phyloP scores from a whole-genome alignment of 2,797 vertebrate species.

The Nasua narica region DNA sequence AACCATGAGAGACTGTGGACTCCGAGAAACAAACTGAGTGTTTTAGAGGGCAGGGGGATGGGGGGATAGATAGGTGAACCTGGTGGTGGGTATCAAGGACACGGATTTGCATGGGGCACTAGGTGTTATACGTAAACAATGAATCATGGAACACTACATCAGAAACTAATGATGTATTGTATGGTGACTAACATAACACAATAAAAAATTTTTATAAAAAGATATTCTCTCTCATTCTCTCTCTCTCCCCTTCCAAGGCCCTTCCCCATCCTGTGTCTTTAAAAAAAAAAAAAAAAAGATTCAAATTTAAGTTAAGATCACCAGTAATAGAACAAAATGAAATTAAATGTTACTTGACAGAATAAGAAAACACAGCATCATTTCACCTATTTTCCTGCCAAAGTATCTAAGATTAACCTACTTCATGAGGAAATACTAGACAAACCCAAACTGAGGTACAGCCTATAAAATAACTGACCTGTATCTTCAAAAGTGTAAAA shows the following conservation, averaged over 20 bases:
- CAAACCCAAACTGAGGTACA: not conserved
- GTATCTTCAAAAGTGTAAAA: not conserved
- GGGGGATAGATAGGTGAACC: too few species aligned
- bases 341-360: not conserved
- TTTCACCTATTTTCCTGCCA: not conserved
- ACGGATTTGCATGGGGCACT: too few species aligned
- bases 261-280: not conserved
- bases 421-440: not conserved
- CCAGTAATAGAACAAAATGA: not conserved
- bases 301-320: not conserved
- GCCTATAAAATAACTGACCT: not conserved
- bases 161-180: too few species aligned
- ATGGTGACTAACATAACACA: too few species aligned
- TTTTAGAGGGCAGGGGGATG: too few species aligned
- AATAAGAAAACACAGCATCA: not conserved
- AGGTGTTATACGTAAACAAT: too few species aligned
- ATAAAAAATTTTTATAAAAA: too few species aligned
- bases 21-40: too few species aligned
- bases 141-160: too few species aligned
- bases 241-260: too few species aligned
- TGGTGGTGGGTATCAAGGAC: too few species aligned
- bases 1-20: too few species aligned
- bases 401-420: not conserved
- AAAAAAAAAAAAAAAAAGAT: not conserved
- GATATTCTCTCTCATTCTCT: not conserved